Conservation (phyloP, 2,888 invertebrate species). For the Phania funesta region DNA sequence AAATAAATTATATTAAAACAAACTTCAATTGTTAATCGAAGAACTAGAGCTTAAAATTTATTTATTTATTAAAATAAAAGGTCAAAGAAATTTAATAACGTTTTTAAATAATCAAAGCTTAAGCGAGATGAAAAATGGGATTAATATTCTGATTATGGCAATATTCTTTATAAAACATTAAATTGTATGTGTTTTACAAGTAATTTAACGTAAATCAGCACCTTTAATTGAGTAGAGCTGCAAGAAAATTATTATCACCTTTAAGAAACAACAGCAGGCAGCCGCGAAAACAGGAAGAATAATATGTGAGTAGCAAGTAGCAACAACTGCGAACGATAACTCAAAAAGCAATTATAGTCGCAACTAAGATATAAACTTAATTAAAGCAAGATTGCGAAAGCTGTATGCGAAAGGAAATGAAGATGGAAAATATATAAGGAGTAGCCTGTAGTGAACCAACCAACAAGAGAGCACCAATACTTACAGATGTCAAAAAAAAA, state of each 20-base stretch:
- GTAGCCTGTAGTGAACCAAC: slow-evolving; percentile 31
- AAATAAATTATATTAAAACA: no score
- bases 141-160: slow-evolving; percentile 33
- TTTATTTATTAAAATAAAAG: no score
- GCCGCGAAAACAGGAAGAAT: background rate
- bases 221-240: slow-evolving; percentile 38
- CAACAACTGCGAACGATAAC: slow-evolving; percentile 26
- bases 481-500: background rate
- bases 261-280: slow-evolving; percentile 13
- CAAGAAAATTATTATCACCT: slow-evolving; percentile 45
- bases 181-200: slow-evolving; percentile 53
- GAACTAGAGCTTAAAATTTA: no score
- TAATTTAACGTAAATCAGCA: slow-evolving; percentile 54
- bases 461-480: background rate
- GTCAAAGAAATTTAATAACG: no score
- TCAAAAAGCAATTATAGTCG: slow-evolving; percentile 62
- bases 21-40: no score
- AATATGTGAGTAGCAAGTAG: no score
- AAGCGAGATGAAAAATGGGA: no score
- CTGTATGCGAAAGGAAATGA: background rate
- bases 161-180: slow-evolving; percentile 48
- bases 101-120: no score
- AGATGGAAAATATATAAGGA: slow-evolving; percentile 15
- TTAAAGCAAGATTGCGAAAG: slow-evolving; percentile 18
- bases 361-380: slow-evolving; percentile 30